Evolutionary conservation across 2,888 invertebrate species (phyloP), one percentile per base, ranked within the genome.

Genomic region (Apotomis betuletana): DNA sequence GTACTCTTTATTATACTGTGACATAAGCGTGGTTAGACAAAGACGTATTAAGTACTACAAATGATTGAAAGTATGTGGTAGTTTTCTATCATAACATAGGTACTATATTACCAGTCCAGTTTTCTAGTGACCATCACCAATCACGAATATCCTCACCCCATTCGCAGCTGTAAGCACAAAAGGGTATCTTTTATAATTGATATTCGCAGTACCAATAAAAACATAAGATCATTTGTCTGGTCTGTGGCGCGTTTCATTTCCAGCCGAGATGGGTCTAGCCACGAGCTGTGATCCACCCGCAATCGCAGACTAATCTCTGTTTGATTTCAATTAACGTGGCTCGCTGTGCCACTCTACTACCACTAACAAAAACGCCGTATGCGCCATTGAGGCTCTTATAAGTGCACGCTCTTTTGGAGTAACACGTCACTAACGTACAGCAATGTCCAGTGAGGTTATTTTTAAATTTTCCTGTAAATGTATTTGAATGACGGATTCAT

Each of bases 311-410:
- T 90, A 88, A 90, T 90, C 89, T 90, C 85, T 90, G 87, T 91
- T 91, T 91, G 90, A 90, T 88, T 91, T 91, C 86, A 92, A 91
- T 91, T 90, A 92, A 86, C 83, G 79, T 78, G 75, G 75, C 74
- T 79, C 71, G 65, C 69, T 71, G 74, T 74, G 59, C 44, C 55
- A 15, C 67, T 27, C 10, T 51, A 55, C 8, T 27, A 2, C 27
- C 27, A 27, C 27, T 27, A 15, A 44, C n/a, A 65, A 27, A 6
- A 57, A 46, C 6, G 44, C 41, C 54, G 9, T 64, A 64, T 27
- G 54, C 15, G 64, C 15, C 64, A 64, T 54, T 1, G 64, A 44
- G 10, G 15, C 44, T 15, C 27, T 0, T 44, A 13, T 6, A 4
- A 38, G 41, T 41, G 44, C 44, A 64, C 10, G 10, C 54, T 15